Percentiles rank a stretch among this genome's conserved stretches.
These are phyloP conservation scores for Chamaedrilus cognettii DNA, from an alignment of 2,888 invertebrate genomes.

Conservation along the genomic window DNA sequence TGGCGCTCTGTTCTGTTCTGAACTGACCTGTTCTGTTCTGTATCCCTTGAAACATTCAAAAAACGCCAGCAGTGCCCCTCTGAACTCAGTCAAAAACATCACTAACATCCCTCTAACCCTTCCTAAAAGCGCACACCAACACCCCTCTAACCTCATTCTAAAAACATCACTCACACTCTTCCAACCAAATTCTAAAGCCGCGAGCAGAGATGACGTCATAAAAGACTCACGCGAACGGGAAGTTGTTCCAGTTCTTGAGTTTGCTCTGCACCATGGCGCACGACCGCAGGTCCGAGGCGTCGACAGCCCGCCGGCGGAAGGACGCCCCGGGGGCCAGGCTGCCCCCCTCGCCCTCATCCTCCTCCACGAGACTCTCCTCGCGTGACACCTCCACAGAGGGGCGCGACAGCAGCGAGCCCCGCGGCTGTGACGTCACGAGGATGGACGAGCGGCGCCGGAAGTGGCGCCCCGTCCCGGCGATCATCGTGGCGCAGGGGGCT, in stretches of 20 bases:
- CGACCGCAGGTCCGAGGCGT: constrained; percentile 83
- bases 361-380: constrained; percentile 1
- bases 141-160: too few relatives aligned
- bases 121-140: too few relatives aligned
- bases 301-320: constrained; percentile 72
- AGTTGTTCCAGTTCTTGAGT: constrained; percentile 62
- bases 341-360: background rate
- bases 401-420: background rate
- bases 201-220: too few relatives aligned
- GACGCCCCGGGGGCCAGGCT: background rate
- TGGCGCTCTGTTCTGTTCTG: too few relatives aligned
- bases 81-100: too few relatives aligned
- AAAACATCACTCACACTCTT: too few relatives aligned
- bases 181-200: too few relatives aligned
- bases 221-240: background rate
- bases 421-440: background rate
- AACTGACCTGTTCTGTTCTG: too few relatives aligned
- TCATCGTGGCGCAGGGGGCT: background rate
- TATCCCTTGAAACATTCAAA: too few relatives aligned
- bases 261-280: constrained; percentile 87
- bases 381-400: constrained; percentile 1
- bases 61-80: too few relatives aligned
- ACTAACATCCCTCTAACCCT: too few relatives aligned
- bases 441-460: background rate
- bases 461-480: background rate